Conservation (phyloP, 2,888 invertebrate species). For the Lamellibrachia columna region DNA sequence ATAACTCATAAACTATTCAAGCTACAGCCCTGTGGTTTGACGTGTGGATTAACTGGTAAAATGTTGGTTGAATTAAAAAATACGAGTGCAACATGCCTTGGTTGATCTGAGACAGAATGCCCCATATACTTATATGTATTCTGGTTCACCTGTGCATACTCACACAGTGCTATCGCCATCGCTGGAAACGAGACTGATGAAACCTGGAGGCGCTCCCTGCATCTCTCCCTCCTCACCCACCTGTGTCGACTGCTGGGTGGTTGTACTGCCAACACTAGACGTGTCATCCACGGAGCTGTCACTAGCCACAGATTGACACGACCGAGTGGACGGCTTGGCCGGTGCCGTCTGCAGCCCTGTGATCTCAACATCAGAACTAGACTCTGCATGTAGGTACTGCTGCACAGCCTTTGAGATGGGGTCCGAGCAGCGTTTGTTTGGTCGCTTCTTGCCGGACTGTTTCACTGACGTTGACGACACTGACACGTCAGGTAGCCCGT, state of each 20-base stretch:
- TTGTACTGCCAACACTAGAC: neutral
- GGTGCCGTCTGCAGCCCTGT: neutral
- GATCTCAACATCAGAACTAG: neutral
- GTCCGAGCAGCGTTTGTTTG: neutral
- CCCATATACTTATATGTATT: neutral
- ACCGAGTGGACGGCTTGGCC: neutral
- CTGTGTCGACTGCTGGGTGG: neutral
- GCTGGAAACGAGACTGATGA: neutral
- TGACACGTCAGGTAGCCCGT: neutral
- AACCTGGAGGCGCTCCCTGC: neutral
- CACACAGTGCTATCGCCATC: neutral
- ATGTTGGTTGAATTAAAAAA: no score
- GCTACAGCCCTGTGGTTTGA: no score
- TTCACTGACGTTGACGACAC: neutral
- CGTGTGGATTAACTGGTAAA: no score
- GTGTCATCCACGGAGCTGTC: neutral
- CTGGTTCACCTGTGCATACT: neutral
- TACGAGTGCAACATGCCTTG: no score
- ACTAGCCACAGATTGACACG: neutral
- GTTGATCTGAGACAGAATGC: neutral
- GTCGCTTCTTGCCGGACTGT: neutral
- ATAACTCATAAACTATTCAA: no score
- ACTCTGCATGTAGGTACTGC: neutral
- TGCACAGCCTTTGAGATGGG: neutral
- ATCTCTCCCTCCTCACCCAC: neutral